phyloP scores from a whole-genome alignment of 2,888 invertebrate genomes.

The Phania funesta region DNA sequence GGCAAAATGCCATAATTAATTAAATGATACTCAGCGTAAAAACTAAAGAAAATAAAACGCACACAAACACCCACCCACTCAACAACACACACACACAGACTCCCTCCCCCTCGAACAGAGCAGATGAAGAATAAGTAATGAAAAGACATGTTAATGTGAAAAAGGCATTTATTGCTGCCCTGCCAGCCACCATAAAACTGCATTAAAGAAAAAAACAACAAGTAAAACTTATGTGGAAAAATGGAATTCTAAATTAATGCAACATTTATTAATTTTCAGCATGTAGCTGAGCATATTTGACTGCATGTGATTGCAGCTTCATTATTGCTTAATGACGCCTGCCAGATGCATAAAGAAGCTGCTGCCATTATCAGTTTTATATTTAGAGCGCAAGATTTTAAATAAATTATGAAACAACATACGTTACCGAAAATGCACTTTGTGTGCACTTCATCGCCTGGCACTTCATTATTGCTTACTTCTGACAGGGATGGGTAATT shows the following conservation, averaged over 20 bases:
- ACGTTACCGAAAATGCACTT: too few species aligned
- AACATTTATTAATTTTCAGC: too few species aligned
- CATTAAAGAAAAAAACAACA: not conserved
- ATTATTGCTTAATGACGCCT: not conserved
- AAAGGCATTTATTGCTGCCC: conserved; percentile 6
- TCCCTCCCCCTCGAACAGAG: too few species aligned
- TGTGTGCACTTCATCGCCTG: too few species aligned
- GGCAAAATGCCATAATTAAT: conserved; percentile 57
- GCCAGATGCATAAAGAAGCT: conserved; percentile 19
- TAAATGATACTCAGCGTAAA: conserved; percentile 47
- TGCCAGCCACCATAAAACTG: too few species aligned
- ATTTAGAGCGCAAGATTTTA: conserved; percentile 46
- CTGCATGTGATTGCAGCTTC: conserved; percentile 20
- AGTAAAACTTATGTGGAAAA: too few species aligned
- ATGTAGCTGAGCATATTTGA: not conserved
- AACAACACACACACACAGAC: not conserved
- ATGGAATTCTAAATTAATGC: too few species aligned
- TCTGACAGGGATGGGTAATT: not conserved
- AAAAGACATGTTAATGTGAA: conserved; percentile 38
- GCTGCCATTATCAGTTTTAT: conserved; percentile 46
- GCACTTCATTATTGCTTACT: not conserved
- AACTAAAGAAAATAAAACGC: conserved; percentile 21
- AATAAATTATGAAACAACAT: conserved; percentile 41
- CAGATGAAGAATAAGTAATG: conserved; percentile 7
- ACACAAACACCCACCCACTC: not conserved